phyloP scores from a whole-genome alignment of 1,140 invertebrate species.

The Telenomus remus region DNA sequence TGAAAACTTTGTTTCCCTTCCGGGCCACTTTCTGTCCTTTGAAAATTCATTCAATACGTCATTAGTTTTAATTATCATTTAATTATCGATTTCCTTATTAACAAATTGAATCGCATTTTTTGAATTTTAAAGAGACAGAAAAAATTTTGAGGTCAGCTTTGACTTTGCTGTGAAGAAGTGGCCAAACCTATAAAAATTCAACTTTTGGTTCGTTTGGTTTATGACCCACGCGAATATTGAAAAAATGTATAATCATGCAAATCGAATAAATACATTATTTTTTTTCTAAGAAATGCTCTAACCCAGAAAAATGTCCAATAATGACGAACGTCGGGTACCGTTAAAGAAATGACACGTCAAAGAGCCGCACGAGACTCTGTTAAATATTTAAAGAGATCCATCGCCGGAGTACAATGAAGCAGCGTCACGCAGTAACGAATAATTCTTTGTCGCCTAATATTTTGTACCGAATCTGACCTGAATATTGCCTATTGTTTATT shows the following conservation, averaged over 20 bases:
- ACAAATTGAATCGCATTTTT: constrained; percentile 17
- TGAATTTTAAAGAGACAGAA: no score
- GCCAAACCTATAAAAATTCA: no score
- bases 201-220: no score
- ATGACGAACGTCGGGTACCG: constrained; percentile 60
- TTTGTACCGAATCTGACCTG: constrained; percentile 57
- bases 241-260: constrained; percentile 1
- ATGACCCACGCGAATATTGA: no score
- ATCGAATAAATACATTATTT: constrained; percentile 19
- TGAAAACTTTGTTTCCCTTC: constrained; percentile 55
- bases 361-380: constrained; percentile 53
- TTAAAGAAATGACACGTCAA: constrained; percentile 65
- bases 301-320: constrained; percentile 63
- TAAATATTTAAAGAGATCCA: constrained; percentile 74
- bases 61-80: constrained; percentile 13
- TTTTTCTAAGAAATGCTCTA: constrained; percentile 47
- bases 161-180: no score
- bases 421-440: constrained; percentile 51
- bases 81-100: neutral
- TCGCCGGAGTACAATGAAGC: constrained; percentile 66
- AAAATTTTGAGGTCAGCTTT: no score
- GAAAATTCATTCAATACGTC: constrained; percentile 28
- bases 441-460: constrained; percentile 56
- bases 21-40: constrained; percentile 66
- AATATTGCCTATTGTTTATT: constrained; percentile 43